Percentiles rank a stretch among this genome's conserved stretches.
Evolutionary conservation across 2,797 vertebrate species (phyloP).

Genomic region (Myotis vivesi): DNA sequence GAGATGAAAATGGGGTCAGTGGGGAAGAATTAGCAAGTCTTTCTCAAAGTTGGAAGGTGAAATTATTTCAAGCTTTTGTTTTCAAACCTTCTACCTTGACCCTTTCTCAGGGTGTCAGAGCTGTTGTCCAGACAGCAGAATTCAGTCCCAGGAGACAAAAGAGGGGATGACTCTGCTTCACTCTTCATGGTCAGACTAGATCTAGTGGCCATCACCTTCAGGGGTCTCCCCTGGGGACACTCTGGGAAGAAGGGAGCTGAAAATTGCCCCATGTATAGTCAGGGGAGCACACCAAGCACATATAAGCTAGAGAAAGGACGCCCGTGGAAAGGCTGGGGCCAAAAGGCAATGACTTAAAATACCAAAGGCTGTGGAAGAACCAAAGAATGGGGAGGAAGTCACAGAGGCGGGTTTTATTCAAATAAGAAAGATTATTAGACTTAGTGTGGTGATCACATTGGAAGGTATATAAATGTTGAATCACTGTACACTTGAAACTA

Average conservation of each 20-base stretch:
- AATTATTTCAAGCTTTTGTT: background rate
- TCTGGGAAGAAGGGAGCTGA: background rate
- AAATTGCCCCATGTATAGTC: background rate
- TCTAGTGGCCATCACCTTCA: background rate
- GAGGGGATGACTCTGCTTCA: background rate
- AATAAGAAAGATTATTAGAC: background rate
- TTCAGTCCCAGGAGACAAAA: accelerated
- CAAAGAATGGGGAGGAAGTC: background rate
- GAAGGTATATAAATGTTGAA: background rate
- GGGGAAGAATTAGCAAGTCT: background rate
- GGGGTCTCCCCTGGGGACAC: background rate
- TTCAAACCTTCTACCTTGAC: background rate
- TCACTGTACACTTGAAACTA: background rate
- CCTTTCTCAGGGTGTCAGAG: background rate
- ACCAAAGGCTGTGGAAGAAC: background rate
- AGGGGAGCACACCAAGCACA: too few relatives aligned
- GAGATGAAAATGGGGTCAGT: background rate
- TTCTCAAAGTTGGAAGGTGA: background rate
- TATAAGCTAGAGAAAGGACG: background rate
- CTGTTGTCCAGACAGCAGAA: background rate
- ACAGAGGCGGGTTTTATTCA: background rate
- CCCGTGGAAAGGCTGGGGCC: background rate
- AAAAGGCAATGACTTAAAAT: too few relatives aligned
- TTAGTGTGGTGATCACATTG: background rate
- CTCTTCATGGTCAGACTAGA: background rate